Evolutionary conservation across 2,113 vertebrate species (phyloP).

Genomic region (Charina bottae): DNA sequence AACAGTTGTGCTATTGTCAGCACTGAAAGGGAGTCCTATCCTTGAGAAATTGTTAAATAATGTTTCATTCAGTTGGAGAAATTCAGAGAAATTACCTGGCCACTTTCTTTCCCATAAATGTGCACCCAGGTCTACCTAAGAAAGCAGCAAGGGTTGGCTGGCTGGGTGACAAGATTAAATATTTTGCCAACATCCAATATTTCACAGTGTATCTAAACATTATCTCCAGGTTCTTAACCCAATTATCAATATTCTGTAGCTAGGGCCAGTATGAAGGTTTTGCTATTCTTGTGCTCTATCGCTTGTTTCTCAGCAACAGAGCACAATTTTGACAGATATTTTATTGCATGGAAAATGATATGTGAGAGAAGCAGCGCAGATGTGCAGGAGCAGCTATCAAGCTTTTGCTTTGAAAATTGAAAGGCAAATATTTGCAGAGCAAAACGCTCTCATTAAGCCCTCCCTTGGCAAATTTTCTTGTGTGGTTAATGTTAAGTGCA

Average conservation of each 20-base stretch:
- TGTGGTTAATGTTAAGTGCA: conserved; percentile 40
- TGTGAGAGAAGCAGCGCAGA: conserved; percentile 61
- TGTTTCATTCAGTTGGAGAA: neutral
- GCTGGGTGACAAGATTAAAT: neutral
- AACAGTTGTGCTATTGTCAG: neutral
- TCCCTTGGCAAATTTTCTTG: conserved; percentile 55
- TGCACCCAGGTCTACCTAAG: neutral
- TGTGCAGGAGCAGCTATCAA: conserved; percentile 55
- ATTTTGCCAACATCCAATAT: neutral
- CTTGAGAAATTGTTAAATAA: neutral
- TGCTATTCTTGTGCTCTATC: neutral
- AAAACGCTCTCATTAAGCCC: conserved; percentile 55
- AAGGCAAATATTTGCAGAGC: conserved; percentile 67
- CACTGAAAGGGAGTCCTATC: neutral
- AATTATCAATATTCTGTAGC: neutral
- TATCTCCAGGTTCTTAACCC: neutral
- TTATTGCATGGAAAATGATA: conserved; percentile 61
- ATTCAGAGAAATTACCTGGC: neutral
- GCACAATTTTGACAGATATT: conserved; percentile 29
- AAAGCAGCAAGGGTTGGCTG: neutral
- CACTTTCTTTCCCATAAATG: neutral
- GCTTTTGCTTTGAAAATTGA: conserved; percentile 55
- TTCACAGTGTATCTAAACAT: neutral
- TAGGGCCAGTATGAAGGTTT: neutral
- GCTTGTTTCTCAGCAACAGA: conserved; percentile 29